Conservation (phyloP, 2,888 invertebrate species). For the Epinotia demarniana region DNA sequence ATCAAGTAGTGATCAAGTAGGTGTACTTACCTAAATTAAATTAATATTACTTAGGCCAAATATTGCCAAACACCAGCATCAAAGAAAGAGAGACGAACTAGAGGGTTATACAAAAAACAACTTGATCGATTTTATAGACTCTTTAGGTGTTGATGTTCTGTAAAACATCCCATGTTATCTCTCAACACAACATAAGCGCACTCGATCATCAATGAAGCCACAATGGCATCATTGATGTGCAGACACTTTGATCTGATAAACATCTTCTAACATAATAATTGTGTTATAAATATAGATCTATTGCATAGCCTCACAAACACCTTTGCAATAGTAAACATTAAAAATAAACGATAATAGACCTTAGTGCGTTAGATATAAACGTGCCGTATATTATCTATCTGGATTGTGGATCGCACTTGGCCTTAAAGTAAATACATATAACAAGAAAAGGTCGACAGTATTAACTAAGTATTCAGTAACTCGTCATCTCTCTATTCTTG, state of each 20-base stretch:
- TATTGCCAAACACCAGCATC: not conserved
- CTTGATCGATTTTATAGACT: not conserved
- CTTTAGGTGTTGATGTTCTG: constrained; percentile 5
- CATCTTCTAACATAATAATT: constrained; percentile 42
- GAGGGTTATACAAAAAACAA: not conserved
- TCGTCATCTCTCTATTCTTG: constrained; percentile 51
- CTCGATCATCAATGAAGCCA: constrained; percentile 42
- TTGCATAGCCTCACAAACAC: constrained; percentile 6
- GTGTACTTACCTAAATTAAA: not conserved
- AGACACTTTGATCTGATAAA: constrained; percentile 46
- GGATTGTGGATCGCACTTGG: constrained; percentile 47
- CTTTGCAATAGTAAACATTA: not conserved
- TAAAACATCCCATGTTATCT: constrained; percentile 32
- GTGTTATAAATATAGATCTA: constrained; percentile 32
- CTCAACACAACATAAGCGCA: constrained; percentile 32
- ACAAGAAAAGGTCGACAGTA: constrained; percentile 55
- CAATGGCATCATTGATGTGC: constrained; percentile 50
- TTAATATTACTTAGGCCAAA: not conserved
- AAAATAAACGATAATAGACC: not conserved
- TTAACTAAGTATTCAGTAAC: constrained; percentile 52
- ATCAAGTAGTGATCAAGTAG: too few relatives aligned
- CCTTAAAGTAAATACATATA: constrained; percentile 51
- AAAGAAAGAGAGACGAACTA: not conserved
- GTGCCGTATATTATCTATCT: not conserved
- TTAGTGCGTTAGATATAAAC: constrained; percentile 14